Evolutionary conservation across 2,797 vertebrate species (phyloP), one percentile per base, ranked within the genome.

Genomic region (Phoebastria nigripes): DNA sequence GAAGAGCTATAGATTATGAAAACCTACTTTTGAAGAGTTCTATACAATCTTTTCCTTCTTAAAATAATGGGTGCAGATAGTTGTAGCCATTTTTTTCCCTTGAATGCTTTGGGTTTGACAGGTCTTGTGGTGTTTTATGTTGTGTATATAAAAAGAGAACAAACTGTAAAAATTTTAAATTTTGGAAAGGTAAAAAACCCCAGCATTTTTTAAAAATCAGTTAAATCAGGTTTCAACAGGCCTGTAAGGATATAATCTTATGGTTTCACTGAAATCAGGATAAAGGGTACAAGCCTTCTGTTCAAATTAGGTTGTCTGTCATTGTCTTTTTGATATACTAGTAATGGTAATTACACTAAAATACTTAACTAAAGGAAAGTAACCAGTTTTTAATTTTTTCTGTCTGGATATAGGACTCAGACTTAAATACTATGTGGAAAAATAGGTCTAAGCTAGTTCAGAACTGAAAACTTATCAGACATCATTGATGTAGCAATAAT

Each of bases 201-300:
- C 7, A 72, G 0, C 0, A 2, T 58, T 73, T 72, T 47, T 3
- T 0, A 25, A 62, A 89, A 69, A 37, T 21, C 13, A 37, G 0
- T 33, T 9, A 61, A 54, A 42, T 58, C 18, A 49, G 3, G 4
- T 49, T 79, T 51, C 17, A 66, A n/a, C 28, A 89, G 51, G 16
- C 4, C 16, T 66, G 8, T 66, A 55, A 49, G 18, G 6, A 66
- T 12, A 51, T 29, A 56, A 17, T 49, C 33, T n/a, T 72, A 41
- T 11, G 9, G 59, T 91, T 61, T 72, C 4, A 46, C 2, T 65
- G 24, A 82, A 92, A 71, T 63, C 20, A n/a, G 4, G 12, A 26
- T 16, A 87, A 90, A 87, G 1, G 4, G 2, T 58, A 41, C 9
- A 79, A 82, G 0, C 1, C 1, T 1, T 71, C 8, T 35, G 2